Percentiles rank a stretch among this genome's conserved stretches.
These are phyloP conservation scores for Carettochelys insculpta DNA, from an alignment of 2,113 vertebrate species.

Conservation along the genomic window DNA sequence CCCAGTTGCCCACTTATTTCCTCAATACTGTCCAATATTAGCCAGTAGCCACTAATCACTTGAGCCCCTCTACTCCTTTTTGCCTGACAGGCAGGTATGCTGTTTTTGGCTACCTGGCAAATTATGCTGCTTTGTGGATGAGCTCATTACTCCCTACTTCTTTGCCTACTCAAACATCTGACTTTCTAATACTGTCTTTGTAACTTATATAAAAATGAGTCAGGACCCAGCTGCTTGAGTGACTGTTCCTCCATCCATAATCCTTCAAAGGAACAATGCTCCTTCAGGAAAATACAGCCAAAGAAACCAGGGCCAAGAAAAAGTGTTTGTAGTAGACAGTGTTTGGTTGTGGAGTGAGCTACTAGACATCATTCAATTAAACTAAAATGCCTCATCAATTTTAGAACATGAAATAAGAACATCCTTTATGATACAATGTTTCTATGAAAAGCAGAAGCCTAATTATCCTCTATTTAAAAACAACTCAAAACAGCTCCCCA, in stretches of 20 bases:
- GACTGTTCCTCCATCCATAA: neutral
- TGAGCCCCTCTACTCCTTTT: neutral
- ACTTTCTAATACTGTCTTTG: conserved; percentile 8
- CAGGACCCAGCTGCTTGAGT: neutral
- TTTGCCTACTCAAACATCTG: neutral
- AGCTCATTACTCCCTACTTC: neutral
- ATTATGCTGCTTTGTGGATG: neutral
- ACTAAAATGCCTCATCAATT: neutral
- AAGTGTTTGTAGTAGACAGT: neutral
- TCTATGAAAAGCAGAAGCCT: neutral
- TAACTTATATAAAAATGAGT: neutral
- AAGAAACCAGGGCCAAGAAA: neutral
- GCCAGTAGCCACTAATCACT: neutral
- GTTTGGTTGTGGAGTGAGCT: neutral
- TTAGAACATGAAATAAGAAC: neutral
- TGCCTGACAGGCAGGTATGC: neutral
- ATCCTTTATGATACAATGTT: neutral
- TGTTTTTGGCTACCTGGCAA: neutral
- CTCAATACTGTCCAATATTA: neutral
- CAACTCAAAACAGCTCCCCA: neutral
- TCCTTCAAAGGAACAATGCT: neutral
- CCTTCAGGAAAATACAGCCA: neutral
- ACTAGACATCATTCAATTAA: neutral
- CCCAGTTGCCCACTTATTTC: neutral
- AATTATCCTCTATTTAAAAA: conserved; percentile 17